Base-by-base conservation (phyloP, 2,113 vertebrate genomes). In the Anoura caudifer region DNA sequence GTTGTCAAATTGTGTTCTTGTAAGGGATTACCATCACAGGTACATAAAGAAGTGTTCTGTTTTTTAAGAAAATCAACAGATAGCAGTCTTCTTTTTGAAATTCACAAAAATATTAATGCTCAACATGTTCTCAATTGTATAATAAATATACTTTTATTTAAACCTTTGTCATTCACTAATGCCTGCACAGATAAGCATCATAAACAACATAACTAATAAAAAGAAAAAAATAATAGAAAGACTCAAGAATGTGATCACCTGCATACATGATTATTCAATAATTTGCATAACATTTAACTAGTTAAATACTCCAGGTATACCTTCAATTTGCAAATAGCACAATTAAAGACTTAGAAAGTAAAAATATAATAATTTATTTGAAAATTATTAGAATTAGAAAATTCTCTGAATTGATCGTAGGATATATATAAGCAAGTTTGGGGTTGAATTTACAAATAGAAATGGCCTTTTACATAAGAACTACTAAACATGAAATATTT, bases 371-470 rank as follows among this genome's bases (percentile, higher is more conserved):
- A 72, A 45, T 36, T 89, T 38, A 77, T 77, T 75, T 84, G 8
- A 84, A 84, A 67, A 56, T 94, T 11, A 31, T 83, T 67, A 77
- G 45, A 77, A 77, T 84, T 59, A 94, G 47, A 90, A 90, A 85
- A 38, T 69, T 90, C 45, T 76, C 38, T 47, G 28, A 59, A 41
- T 77, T 90, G 61, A 38, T 31, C 50, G 77, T 26, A 90, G 22
- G 16, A 22, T 94, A 45, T 73, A 76, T 47, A 36, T 77, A 77
- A 77, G 4, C 33, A 77, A 59, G 84, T 36, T 16, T 38, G 69
- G 41, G 14, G 33, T 31, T 90, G 26, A 76, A 65, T 83, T 75
- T 67, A 28, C 45, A 24, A 94, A 31, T 41, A 75, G 24, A 89
- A 72, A 19, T 33, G 1, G 7, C 9, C 36, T 31, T 76, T 89